Percentiles rank a stretch among this genome's conserved stretches.
Evolutionary conservation across 37 sponge, comb jelly and placozoan species (phyloP).

Genomic region (Ianthella basta): DNA sequence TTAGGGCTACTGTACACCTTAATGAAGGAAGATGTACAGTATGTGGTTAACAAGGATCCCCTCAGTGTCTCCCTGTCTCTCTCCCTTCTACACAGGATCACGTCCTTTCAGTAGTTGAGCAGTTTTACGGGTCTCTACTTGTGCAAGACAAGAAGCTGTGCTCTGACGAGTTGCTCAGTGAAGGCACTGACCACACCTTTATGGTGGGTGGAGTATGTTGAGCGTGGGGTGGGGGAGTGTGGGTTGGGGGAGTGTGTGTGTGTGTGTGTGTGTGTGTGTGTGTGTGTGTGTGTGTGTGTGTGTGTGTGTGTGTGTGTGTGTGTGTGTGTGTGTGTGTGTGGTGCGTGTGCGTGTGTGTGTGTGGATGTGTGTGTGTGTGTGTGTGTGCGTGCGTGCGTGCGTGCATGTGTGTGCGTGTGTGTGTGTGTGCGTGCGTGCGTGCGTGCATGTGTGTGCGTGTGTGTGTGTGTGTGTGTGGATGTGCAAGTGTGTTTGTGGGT

Average conservation of each 20-base stretch:
- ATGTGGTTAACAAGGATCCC: no score
- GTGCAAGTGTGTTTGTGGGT: slow-evolving; percentile 10
- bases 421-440: slow-evolving; percentile 39
- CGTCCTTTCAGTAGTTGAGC: not conserved
- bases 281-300: slow-evolving; percentile 40
- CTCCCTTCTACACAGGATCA: not conserved
- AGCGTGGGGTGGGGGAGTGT: not conserved
- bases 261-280: slow-evolving; percentile 29
- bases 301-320: slow-evolving; percentile 39
- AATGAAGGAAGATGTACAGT: no score
- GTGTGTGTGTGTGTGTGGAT: not conserved
- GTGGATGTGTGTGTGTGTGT: not conserved
- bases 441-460: slow-evolving; percentile 23
- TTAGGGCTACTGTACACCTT: no score
- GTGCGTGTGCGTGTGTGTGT: no score
- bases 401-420: slow-evolving; percentile 21
- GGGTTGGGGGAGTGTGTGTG: not conserved
- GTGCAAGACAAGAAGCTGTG: not conserved
- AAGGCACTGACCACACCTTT: not conserved
- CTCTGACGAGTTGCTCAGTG: not conserved
- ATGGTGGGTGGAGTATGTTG: slow-evolving; percentile 3
- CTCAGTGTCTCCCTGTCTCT: no score
- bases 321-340: no score
- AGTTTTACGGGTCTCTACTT: not conserved
- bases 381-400: slow-evolving; percentile 11